Percentiles rank a stretch among this genome's conserved stretches.
Evolutionary conservation across 2,797 vertebrate genomes (phyloP).

Genomic region (Triplophysa bombifrons): DNA sequence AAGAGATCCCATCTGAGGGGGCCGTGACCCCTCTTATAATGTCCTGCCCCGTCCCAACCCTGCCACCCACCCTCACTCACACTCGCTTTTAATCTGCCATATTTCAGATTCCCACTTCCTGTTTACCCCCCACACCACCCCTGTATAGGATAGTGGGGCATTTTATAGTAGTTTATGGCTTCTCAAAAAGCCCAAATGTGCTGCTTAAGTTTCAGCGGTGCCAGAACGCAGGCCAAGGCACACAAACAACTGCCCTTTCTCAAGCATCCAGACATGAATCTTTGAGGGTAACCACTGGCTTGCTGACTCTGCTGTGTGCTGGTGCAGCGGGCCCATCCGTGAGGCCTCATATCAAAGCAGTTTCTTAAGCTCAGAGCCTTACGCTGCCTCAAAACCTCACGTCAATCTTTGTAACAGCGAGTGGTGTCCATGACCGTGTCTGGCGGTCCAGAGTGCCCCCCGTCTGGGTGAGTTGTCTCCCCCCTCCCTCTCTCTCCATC

Average conservation of each 20-base stretch:
- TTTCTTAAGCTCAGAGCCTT: slow-evolving; percentile 2
- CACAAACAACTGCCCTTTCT: slow-evolving; percentile 29
- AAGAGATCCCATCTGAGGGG: slow-evolving; percentile 32
- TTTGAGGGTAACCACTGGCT: slow-evolving; percentile 20
- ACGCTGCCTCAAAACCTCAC: not conserved
- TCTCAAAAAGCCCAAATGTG: slow-evolving; percentile 32
- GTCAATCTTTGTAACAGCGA: slow-evolving; percentile 29
- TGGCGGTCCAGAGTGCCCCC: not conserved
- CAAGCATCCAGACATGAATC: slow-evolving; percentile 37
- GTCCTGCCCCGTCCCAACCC: slow-evolving; percentile 35
- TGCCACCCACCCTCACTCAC: slow-evolving; percentile 36
- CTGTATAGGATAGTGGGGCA: slow-evolving; percentile 36
- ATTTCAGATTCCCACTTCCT: slow-evolving; percentile 44
- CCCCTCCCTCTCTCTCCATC: not conserved
- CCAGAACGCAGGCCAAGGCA: slow-evolving; percentile 42
- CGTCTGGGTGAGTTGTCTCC: slow-evolving; percentile 10
- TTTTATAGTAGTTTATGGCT: slow-evolving; percentile 32
- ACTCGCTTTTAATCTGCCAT: slow-evolving; percentile 27
- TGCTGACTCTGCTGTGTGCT: slow-evolving; percentile 46
- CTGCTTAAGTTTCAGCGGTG: slow-evolving; percentile 44
- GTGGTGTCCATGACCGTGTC: not conserved
- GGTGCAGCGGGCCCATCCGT: slow-evolving; percentile 5
- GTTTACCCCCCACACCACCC: slow-evolving; percentile 14
- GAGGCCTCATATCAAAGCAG: slow-evolving; percentile 14
- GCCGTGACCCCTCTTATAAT: slow-evolving; percentile 39